phyloP scores from a whole-genome alignment of 2,113 vertebrate genomes.

The Dasyprocta punctata region DNA sequence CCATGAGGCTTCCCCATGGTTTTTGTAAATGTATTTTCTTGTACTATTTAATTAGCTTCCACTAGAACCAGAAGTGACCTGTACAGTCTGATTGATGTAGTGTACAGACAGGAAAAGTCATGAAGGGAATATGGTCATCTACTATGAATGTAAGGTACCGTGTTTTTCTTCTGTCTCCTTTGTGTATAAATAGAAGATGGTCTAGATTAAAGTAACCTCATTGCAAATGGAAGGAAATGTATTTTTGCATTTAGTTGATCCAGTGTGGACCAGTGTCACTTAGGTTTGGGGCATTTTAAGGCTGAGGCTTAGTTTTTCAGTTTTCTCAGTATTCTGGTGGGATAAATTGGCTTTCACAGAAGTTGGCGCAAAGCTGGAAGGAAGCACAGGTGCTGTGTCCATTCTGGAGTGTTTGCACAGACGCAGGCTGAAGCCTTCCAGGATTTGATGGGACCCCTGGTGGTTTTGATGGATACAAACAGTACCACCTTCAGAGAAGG shows the following conservation, averaged over 20 bases:
- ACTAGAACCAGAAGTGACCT: background rate
- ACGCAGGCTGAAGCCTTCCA: background rate
- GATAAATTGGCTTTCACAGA: background rate
- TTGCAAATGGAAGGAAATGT: slow-evolving; percentile 27
- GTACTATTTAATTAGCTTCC: slow-evolving; percentile 52
- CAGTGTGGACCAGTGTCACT: background rate
- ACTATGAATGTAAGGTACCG: background rate
- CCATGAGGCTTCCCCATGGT: background rate
- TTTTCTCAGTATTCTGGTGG: slow-evolving; percentile 33
- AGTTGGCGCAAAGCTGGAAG: background rate
- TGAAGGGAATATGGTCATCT: background rate
- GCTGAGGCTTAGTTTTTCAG: background rate
- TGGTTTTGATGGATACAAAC: slow-evolving; percentile 38
- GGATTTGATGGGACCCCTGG: background rate
- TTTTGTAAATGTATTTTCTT: slow-evolving; percentile 59
- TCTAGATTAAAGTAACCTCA: slow-evolving; percentile 4
- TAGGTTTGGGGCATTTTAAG: slow-evolving; percentile 54
- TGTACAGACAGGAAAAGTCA: background rate
- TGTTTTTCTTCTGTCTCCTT: background rate
- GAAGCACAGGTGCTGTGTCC: background rate
- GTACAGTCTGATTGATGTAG: background rate
- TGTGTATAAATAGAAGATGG: background rate
- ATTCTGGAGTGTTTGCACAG: background rate
- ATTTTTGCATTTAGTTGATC: slow-evolving; percentile 35
- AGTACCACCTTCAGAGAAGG: slow-evolving; percentile 13